Conservation (phyloP, 2,797 vertebrate species). For the Myotis daubentonii region DNA sequence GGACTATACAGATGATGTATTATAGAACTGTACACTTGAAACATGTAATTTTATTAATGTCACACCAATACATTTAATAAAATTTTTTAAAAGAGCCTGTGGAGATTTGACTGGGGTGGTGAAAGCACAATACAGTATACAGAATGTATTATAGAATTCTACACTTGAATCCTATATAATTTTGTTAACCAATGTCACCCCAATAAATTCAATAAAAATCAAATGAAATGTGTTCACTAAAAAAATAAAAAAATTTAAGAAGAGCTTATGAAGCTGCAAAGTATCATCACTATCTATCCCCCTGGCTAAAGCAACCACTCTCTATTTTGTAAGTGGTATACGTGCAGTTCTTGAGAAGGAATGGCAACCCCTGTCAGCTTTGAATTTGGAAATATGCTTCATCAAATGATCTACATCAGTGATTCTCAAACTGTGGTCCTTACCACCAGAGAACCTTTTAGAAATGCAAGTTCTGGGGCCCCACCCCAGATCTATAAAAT, state of each 20-base stretch:
- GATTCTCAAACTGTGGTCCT: not conserved
- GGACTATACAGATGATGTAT: not conserved
- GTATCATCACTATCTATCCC: not conserved
- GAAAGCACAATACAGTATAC: not conserved
- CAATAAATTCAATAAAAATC: not conserved
- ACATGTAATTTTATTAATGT: not conserved
- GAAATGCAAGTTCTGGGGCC: not conserved
- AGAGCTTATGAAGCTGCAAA: not conserved
- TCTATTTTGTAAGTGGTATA: not conserved
- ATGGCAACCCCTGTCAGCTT: not conserved
- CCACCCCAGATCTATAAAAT: not conserved
- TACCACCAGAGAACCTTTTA: not conserved
- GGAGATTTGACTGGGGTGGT: not conserved
- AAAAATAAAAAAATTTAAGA: not conserved
- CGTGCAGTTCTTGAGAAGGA: not conserved
- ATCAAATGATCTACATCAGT: not conserved
- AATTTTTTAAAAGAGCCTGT: not conserved
- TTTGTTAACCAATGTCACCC: not conserved
- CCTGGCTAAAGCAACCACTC: not conserved
- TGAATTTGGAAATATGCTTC: constrained; percentile 24
- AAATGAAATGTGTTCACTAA: not conserved
- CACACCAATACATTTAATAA: not conserved
- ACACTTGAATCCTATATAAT: not conserved
- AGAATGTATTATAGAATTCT: not conserved
- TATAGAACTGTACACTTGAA: not conserved